Percentiles rank a stretch among this genome's conserved stretches.
phyloP scores from a whole-genome alignment of 2,888 invertebrate genomes.

The Chrysotoxum bicinctum region DNA sequence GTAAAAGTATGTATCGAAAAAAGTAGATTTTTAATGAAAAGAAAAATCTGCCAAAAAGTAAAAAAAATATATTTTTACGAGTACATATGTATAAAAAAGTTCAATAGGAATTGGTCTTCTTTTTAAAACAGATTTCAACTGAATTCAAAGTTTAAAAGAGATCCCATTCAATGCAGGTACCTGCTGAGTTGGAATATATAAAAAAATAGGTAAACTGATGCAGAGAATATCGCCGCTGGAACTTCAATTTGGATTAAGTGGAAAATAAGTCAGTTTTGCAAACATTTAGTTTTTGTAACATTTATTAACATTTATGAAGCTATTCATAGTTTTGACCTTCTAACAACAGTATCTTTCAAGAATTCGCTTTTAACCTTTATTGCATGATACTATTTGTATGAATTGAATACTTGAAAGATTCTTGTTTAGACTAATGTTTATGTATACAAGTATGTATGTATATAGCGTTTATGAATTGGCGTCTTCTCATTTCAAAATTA shows the following conservation, averaged over 20 bases:
- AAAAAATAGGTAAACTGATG: neutral
- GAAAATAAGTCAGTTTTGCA: neutral
- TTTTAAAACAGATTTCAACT: neutral
- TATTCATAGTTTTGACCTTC: too few relatives aligned
- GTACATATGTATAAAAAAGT: too few relatives aligned
- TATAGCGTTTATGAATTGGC: neutral
- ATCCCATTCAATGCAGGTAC: neutral
- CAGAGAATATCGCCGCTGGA: neutral
- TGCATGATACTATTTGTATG: neutral
- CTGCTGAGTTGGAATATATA: neutral
- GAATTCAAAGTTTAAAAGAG: neutral
- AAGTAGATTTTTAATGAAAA: constrained; percentile 1
- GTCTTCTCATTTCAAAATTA: neutral
- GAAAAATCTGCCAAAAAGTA: neutral
- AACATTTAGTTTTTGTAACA: neutral
- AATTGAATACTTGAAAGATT: neutral
- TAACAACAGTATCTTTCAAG: too few relatives aligned
- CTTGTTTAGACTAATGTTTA: neutral
- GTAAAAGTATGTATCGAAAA: neutral
- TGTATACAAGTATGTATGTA: neutral
- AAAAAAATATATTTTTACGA: neutral
- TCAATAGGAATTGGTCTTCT: neutral
- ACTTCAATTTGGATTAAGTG: neutral
- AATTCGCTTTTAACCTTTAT: neutral
- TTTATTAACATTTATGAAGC: too few relatives aligned